Conservation (phyloP, 1,140 invertebrate genomes). For the Oscheius sp. region DNA sequence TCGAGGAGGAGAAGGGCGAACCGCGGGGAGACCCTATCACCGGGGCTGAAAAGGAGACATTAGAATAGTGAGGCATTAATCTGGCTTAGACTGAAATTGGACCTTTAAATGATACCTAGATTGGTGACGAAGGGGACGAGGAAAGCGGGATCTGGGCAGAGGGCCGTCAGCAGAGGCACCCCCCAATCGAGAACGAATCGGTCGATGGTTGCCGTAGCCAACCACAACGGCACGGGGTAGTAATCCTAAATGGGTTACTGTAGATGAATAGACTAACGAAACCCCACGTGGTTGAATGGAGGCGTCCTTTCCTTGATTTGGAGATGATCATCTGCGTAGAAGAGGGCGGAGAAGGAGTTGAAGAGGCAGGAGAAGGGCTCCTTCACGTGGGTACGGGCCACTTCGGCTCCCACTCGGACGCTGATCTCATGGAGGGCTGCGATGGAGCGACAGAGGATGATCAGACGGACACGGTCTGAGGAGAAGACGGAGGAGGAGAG, state of each 20-base stretch:
- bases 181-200: constrained; percentile 27
- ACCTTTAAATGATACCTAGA: background rate
- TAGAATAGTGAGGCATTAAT: background rate
- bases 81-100: background rate
- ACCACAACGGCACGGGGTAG: constrained; percentile 12
- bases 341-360: constrained; percentile 13
- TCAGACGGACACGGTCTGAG: background rate
- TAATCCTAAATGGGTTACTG: background rate
- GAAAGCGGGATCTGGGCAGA: constrained; percentile 30
- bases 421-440: constrained; percentile 4
- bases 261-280: background rate
- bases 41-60: constrained; percentile 1
- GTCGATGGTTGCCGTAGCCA: constrained; percentile 11
- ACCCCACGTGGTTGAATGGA: background rate
- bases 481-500: constrained; percentile 1
- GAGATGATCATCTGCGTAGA: constrained; percentile 11
- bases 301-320: background rate
- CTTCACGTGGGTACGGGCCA: constrained; percentile 9
- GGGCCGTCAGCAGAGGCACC: constrained; percentile 25
- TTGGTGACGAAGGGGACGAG: constrained; percentile 24
- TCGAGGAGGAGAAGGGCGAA: background rate
- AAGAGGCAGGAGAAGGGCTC: constrained; percentile 14
- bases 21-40: background rate
- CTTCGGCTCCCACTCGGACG: constrained; percentile 18
- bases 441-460: constrained; percentile 9